Base-by-base conservation (phyloP, 2,797 vertebrate genomes). In the Falco cherrug region DNA sequence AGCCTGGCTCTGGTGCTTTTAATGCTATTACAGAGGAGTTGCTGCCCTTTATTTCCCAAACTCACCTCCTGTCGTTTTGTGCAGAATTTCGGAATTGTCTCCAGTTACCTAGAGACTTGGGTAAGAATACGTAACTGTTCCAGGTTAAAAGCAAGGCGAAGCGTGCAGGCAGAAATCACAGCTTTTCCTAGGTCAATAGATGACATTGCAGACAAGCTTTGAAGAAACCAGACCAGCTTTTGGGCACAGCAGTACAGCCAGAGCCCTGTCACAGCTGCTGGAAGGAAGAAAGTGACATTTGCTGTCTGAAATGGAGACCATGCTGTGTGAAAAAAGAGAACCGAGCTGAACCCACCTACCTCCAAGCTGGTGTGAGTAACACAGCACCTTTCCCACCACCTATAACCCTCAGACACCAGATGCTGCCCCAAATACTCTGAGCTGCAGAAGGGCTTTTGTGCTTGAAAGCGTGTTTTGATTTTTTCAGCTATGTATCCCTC, bases 241-340 rank as follows among this genome's bases (percentile, higher is more conserved):
- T 28, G 76, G 64, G 85, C 54, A 33, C 67, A 82, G 81, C 82
- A 24, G 59, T 18, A 51, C 35, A 76, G 57, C 45, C 51, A 69
- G 77, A 78, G 67, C 68, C 79, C 13, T 33, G 8, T 15, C 53
- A 3, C 25, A 70, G 63, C 73, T 7, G 14, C 73, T n/a, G 39
- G 39, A 16, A 82, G 43, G 54, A 16, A 53, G 39, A 10, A 26
- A 53, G 41, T 18, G 45, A 35, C 33, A 5, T 60, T 54, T 45
- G 33, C 56, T 67, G 37, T 60, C 60, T 56, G 78, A 75, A 71
- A n/a, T 0, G 0, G 63, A 56, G n/a, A 63, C 28, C 29, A 16
- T 1, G 4, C 0, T 1, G 33, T 2, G 0, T 33, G 73, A 64
- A 29, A 35, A 19, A 41, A 71, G 24, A 61, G 51, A 65, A 25